Percentiles rank a stretch among this genome's conserved stretches.
These are phyloP conservation scores for Calosoma granatense DNA, from an alignment of 1,140 invertebrate genomes.

Conservation along the genomic window DNA sequence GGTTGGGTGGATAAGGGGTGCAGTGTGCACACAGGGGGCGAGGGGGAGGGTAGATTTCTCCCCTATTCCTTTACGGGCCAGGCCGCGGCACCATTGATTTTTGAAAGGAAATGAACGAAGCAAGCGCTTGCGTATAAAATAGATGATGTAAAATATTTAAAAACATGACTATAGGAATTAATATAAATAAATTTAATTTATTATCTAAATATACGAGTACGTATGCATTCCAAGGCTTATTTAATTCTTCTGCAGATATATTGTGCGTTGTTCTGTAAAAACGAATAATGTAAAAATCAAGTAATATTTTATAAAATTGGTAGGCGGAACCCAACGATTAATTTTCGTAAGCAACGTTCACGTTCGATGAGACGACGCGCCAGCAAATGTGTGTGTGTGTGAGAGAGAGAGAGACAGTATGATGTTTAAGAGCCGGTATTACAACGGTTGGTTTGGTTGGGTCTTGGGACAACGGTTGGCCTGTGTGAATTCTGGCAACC, in stretches of 20 bases:
- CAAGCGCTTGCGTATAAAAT: constrained; percentile 7
- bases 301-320: too few species aligned
- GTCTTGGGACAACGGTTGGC: neutral
- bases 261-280: too few species aligned
- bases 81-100: constrained; percentile 21
- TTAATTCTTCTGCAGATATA: too few species aligned
- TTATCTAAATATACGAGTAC: too few species aligned
- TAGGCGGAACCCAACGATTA: neutral
- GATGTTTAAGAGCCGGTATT: too few species aligned
- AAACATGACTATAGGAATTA: neutral
- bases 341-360: neutral
- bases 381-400: neutral
- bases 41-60: neutral
- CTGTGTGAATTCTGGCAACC: constrained; percentile 1
- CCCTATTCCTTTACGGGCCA: constrained; percentile 6
- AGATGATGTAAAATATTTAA: too few species aligned
- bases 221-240: too few species aligned
- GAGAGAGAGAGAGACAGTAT: too few species aligned
- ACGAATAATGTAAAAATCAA: too few species aligned
- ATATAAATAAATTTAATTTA: constrained; percentile 1
- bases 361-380: neutral
- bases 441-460: neutral
- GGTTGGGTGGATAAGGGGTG: too few species aligned
- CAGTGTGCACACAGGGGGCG: constrained; percentile 1
- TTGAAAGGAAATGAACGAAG: constrained; percentile 16